A percentile compares a stretch with the other conserved stretches of the same genome.
Evolutionary conservation across 1,140 invertebrate genomes (phyloP).

Genomic region (Paraescarpia echinospica): DNA sequence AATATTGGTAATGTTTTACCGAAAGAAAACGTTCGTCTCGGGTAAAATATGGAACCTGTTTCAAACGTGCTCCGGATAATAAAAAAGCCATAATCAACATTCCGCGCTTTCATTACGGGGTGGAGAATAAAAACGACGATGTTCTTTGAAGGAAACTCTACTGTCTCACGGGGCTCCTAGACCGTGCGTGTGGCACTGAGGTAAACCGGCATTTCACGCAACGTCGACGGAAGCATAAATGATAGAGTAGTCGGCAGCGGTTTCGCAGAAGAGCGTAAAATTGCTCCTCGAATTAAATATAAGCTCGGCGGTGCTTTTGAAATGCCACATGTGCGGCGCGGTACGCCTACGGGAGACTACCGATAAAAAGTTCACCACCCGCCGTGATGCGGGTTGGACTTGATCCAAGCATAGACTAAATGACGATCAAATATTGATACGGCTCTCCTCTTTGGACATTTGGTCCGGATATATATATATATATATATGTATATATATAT

Average conservation of each 20-base stretch:
- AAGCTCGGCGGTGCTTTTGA: not conserved
- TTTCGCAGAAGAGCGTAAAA: not conserved
- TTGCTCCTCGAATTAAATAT: not conserved
- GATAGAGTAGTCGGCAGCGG: not conserved
- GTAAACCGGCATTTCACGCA: not conserved
- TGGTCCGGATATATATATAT: too few species aligned
- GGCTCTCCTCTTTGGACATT: too few species aligned
- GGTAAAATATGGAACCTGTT: not conserved
- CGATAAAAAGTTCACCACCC: not conserved
- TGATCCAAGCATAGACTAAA: too few species aligned
- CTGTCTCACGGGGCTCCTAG: not conserved
- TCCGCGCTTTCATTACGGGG: not conserved
- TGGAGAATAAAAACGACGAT: not conserved
- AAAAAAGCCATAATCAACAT: not conserved
- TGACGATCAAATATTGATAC: too few species aligned
- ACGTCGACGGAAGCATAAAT: not conserved
- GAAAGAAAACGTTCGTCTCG: not conserved
- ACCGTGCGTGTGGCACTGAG: not conserved
- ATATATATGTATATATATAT: too few species aligned
- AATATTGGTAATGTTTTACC: too few species aligned
- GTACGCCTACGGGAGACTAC: not conserved
- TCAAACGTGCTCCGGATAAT: not conserved
- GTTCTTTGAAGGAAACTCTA: not conserved
- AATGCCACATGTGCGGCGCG: not conserved
- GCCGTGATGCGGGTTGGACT: too few species aligned